These are phyloP conservation scores for Anthopleura sola DNA, from an alignment of 64 coral and sea anemone species.

Conservation along the genomic window DNA sequence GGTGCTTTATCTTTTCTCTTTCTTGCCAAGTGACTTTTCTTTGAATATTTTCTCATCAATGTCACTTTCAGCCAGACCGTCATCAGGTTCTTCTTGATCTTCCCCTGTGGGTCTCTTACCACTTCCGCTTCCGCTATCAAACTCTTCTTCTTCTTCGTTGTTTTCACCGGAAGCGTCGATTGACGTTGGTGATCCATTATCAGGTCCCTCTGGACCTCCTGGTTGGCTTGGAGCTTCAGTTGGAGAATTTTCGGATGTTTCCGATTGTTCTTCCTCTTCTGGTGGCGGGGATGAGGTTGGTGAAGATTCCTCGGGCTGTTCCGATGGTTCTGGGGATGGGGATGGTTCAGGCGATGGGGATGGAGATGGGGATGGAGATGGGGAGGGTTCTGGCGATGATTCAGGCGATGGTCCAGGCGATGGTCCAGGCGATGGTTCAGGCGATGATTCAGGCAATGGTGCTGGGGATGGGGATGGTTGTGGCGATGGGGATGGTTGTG, in stretches of 20 bases:
- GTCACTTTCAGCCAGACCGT: neutral
- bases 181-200: neutral
- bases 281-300: neutral
- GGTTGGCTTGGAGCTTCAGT: neutral
- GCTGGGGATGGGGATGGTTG: conserved; percentile 21
- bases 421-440: conserved; percentile 7
- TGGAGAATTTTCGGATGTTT: neutral
- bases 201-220: neutral
- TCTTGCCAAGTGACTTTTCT: neutral
- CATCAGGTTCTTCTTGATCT: neutral
- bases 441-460: neutral
- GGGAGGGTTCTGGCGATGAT: conserved; percentile 30
- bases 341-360: conserved; percentile 23
- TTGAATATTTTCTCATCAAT: neutral
- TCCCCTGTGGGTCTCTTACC: neutral
- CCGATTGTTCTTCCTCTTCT: neutral
- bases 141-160: neutral
- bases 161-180: neutral
- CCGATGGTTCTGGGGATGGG: neutral
- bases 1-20: neutral
- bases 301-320: neutral
- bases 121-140: neutral
- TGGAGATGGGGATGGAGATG: conserved; percentile 5
- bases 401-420: neutral
- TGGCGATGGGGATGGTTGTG: conserved; percentile 3